phyloP scores from a whole-genome alignment of 2,888 invertebrate species.

The Dyspetes luteomarginatus region DNA sequence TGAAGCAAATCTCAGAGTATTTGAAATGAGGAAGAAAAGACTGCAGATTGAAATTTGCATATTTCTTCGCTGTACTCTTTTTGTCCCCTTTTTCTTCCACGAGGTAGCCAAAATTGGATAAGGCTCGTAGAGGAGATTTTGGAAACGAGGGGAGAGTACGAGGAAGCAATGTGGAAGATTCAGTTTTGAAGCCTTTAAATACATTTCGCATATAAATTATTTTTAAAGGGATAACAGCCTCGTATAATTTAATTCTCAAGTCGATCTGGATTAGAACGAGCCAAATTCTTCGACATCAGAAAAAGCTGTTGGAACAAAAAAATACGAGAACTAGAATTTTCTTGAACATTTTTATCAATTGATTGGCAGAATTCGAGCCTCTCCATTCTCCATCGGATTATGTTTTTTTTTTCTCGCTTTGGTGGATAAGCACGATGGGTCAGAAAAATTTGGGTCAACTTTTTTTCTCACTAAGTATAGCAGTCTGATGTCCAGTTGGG shows the following conservation, averaged over 20 bases:
- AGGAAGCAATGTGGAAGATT: no score
- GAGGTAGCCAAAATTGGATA: no score
- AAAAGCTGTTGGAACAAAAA: not conserved
- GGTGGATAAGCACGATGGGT: constrained; percentile 13
- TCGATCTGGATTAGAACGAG: not conserved
- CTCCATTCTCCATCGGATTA: constrained; percentile 45
- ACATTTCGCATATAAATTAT: no score
- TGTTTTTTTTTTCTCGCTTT: constrained; percentile 3
- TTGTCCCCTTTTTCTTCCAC: no score
- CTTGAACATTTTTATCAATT: constrained; percentile 26
- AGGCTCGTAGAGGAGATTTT: no score
- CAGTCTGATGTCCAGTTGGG: constrained; percentile 18
- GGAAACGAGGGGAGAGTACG: no score
- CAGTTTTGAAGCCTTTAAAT: no score
- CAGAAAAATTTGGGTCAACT: constrained; percentile 27
- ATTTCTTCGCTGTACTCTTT: no score
- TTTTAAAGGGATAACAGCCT: no score
- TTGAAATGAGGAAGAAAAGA: no score
- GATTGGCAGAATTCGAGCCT: constrained; percentile 49
- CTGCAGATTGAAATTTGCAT: no score
- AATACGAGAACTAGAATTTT: constrained; percentile 1
- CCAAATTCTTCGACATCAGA: not conserved
- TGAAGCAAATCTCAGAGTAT: no score
- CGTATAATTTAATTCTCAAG: not conserved
- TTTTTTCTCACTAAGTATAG: constrained; percentile 17